phyloP scores from a whole-genome alignment of 2,888 invertebrate genomes.

The Leucania comma region DNA sequence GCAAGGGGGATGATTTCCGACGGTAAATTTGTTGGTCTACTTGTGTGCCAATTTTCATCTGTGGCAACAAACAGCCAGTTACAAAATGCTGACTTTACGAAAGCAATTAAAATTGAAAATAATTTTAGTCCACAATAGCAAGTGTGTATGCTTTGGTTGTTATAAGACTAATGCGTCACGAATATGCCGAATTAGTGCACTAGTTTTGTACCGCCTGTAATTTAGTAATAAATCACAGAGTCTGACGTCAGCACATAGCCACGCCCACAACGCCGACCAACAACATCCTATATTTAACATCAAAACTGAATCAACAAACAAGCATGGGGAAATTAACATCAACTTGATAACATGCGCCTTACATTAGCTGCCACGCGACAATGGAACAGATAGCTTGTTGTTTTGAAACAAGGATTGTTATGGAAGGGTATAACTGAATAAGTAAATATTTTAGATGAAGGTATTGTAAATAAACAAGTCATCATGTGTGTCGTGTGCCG shows the following conservation, averaged over 20 bases:
- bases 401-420: slow-evolving; percentile 12
- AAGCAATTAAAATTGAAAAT: neutral
- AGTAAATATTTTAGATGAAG: slow-evolving; percentile 25
- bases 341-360: neutral
- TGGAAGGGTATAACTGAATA: slow-evolving; percentile 21
- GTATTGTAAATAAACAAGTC: slow-evolving; percentile 17
- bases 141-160: neutral
- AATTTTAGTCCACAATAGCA: neutral
- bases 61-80: no score
- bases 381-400: slow-evolving; percentile 12
- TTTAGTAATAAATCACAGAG: slow-evolving; percentile 2
- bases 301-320: slow-evolving; percentile 8
- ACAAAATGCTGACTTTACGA: no score
- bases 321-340: slow-evolving; percentile 19
- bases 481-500: neutral
- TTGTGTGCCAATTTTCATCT: no score
- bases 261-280: slow-evolving; percentile 13
- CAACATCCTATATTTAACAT: slow-evolving; percentile 23
- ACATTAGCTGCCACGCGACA: slow-evolving; percentile 26
- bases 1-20: no score
- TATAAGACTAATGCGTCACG: neutral
- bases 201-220: slow-evolving; percentile 2
- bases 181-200: neutral
- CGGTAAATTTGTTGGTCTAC: no score
- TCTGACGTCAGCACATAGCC: neutral